Conservation (phyloP, 2,888 invertebrate genomes). For the Germaria angustata region DNA sequence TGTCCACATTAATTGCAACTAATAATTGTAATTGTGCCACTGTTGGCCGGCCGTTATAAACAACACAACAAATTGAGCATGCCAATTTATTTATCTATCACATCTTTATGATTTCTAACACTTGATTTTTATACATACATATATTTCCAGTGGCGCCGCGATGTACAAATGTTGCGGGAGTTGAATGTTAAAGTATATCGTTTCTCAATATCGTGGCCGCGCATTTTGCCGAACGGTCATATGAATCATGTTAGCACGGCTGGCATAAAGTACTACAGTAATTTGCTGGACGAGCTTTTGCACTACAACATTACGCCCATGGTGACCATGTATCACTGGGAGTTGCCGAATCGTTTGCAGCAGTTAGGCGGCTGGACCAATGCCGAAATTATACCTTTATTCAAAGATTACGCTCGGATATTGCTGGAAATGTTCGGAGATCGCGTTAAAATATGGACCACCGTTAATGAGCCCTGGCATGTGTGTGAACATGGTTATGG, state of each 20-base stretch:
- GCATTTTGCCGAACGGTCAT: slow-evolving; percentile 86
- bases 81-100: neutral
- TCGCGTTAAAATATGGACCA: slow-evolving; percentile 87
- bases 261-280: slow-evolving; percentile 88
- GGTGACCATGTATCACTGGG: slow-evolving; percentile 88
- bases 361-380: slow-evolving; percentile 86
- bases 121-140: neutral
- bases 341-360: slow-evolving; percentile 84
- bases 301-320: slow-evolving; percentile 85
- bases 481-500: slow-evolving; percentile 81
- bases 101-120: neutral
- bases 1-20: slow-evolving; percentile 55
- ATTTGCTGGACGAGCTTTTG: slow-evolving; percentile 86
- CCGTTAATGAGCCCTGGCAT: slow-evolving; percentile 87
- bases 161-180: slow-evolving; percentile 83
- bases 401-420: slow-evolving; percentile 84
- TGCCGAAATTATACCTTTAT: slow-evolving; percentile 84
- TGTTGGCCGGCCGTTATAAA: slow-evolving; percentile 56
- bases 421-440: slow-evolving; percentile 83
- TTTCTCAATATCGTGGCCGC: slow-evolving; percentile 88
- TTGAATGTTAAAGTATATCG: slow-evolving; percentile 85
- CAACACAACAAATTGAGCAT: slow-evolving; percentile 53
- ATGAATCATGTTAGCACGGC: slow-evolving; percentile 84
- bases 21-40: slow-evolving; percentile 55
- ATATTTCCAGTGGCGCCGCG: slow-evolving; percentile 81